A percentile compares a stretch with the other conserved stretches of the same genome.
Conservation (phyloP, 2,888 invertebrate species). For the Dinocampus coccinellae region DNA sequence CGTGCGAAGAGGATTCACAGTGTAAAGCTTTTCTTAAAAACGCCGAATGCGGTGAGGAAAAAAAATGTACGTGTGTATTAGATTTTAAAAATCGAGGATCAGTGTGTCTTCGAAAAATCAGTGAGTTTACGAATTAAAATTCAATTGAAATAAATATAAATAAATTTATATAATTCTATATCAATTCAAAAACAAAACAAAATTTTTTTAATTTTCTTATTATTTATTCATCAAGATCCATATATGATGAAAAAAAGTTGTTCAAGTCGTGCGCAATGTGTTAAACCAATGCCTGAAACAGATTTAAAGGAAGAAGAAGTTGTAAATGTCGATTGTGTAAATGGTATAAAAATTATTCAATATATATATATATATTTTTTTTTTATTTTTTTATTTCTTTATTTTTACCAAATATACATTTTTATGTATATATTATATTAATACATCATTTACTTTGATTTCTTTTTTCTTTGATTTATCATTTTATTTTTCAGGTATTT, state of each 20-base stretch:
- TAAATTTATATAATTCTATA: neutral
- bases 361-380: too few species aligned
- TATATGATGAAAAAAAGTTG: constrained; percentile 49
- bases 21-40: constrained; percentile 58
- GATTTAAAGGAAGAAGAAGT: constrained; percentile 52
- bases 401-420: neutral
- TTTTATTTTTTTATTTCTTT: too few species aligned
- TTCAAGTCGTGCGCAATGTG: constrained; percentile 52
- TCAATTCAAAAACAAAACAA: neutral
- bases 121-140: constrained; percentile 54
- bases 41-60: constrained; percentile 50
- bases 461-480: neutral
- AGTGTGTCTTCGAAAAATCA: constrained; percentile 52
- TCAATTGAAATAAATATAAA: neutral
- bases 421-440: neutral
- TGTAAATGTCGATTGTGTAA: constrained; percentile 58
- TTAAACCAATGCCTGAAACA: constrained; percentile 52
- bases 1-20: constrained; percentile 60
- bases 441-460: neutral
- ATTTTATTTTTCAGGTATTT: constrained; percentile 49
- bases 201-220: constrained; percentile 1
- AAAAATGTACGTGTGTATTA: constrained; percentile 54
- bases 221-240: constrained; percentile 33
- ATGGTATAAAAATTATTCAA: constrained; percentile 52
- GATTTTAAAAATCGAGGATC: constrained; percentile 56